Percentiles rank a stretch among this genome's conserved stretches.
Evolutionary conservation across 2,113 vertebrate species (phyloP).

Genomic region (Brienomyrus longianalis): DNA sequence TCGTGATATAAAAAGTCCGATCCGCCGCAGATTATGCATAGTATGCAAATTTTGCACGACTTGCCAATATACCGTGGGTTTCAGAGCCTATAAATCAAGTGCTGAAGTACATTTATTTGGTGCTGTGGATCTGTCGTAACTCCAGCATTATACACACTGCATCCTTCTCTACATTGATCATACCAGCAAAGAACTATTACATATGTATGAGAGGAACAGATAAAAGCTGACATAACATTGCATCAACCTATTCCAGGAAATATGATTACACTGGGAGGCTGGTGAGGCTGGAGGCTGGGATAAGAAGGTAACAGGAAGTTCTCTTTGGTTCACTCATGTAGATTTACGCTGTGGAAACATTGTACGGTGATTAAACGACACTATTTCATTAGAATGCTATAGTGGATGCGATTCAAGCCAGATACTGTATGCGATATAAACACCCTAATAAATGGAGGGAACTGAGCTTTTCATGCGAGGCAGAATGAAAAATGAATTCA

Average conservation of each 20-base stretch:
- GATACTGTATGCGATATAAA: background rate
- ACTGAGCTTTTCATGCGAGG: background rate
- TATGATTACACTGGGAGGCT: background rate
- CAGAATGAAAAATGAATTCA: background rate
- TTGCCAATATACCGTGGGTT: background rate
- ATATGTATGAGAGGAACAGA: constrained; percentile 1
- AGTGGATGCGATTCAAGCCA: background rate
- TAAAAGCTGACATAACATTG: constrained; percentile 7
- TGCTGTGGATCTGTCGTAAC: background rate
- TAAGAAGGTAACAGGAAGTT: background rate
- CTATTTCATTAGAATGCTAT: background rate
- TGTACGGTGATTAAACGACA: background rate
- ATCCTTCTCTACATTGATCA: background rate
- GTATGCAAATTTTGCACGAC: background rate
- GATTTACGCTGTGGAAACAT: background rate
- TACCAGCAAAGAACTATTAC: background rate
- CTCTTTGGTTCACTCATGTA: background rate
- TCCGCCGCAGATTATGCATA: background rate
- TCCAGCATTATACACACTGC: background rate
- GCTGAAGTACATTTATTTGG: background rate
- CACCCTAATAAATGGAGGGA: background rate
- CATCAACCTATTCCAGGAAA: background rate
- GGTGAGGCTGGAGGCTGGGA: background rate
- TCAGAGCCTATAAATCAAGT: background rate
- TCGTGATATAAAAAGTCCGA: background rate